phyloP scores from a whole-genome alignment of 2,113 vertebrate genomes.

The Salvator merianae region DNA sequence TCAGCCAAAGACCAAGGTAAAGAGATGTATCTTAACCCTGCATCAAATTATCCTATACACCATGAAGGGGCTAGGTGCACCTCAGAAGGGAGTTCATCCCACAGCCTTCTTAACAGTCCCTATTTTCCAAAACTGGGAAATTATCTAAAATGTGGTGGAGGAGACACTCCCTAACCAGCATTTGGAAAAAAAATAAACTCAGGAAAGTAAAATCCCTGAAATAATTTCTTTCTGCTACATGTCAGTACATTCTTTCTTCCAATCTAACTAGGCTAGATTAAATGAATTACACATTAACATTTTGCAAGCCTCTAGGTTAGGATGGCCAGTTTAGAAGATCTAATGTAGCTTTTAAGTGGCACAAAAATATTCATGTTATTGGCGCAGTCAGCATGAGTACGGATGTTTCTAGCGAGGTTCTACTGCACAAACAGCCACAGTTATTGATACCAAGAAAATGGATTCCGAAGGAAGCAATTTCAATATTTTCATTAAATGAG shows the following conservation, averaged over 20 bases:
- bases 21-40: no score
- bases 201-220: not conserved
- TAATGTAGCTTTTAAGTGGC: not conserved
- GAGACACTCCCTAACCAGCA: no score
- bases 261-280: not conserved
- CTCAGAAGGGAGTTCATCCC: no score
- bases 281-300: not conserved
- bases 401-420: conserved; percentile 2
- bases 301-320: not conserved
- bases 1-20: no score
- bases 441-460: conserved; percentile 5
- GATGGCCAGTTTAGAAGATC: not conserved
- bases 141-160: not conserved
- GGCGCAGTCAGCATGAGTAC: not conserved
- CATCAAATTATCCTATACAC: no score
- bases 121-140: not conserved
- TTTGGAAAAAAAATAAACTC: not conserved
- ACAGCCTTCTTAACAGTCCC: no score
- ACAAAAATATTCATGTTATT: not conserved
- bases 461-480: not conserved
- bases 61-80: no score
- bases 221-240: not conserved
- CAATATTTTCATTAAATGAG: not conserved
- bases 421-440: not conserved
- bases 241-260: not conserved